Percentiles rank a stretch among this genome's conserved stretches.
Conservation (phyloP, 2,113 vertebrate species). For the Cololabis saira region DNA sequence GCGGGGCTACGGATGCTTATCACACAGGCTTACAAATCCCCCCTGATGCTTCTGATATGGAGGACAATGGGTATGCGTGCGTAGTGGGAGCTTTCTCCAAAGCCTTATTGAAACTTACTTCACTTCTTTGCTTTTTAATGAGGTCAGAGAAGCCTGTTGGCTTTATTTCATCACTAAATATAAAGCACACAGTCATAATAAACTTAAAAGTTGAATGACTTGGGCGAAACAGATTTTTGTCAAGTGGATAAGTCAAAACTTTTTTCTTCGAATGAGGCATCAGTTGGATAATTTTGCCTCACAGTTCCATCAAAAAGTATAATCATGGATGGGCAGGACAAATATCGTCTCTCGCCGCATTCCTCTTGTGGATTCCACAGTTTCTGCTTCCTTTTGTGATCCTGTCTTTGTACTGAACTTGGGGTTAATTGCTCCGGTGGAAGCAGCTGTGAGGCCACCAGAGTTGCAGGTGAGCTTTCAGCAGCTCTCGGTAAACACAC, state of each 20-base stretch:
- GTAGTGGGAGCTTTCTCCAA: conserved; percentile 68
- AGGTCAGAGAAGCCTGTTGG: conserved; percentile 62
- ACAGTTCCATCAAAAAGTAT: conserved; percentile 22
- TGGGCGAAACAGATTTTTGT: conserved; percentile 26
- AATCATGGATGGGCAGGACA: conserved; percentile 20
- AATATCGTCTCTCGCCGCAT: conserved; percentile 11
- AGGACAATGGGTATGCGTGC: conserved; percentile 80
- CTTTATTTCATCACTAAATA: conserved; percentile 61
- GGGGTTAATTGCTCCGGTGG: conserved; percentile 58
- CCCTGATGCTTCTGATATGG: conserved; percentile 75
- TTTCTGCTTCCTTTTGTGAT: conserved; percentile 28
- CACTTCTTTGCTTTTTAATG: conserved; percentile 63
- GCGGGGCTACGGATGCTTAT: conserved; percentile 72
- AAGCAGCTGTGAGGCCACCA: conserved; percentile 60
- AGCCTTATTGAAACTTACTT: conserved; percentile 71
- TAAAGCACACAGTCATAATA: conserved; percentile 55
- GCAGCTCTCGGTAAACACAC: conserved; percentile 44
- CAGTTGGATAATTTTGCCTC: conserved; percentile 20
- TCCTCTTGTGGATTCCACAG: conserved; percentile 19
- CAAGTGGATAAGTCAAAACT: conserved; percentile 22
- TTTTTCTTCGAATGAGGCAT: conserved; percentile 13
- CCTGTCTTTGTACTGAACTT: conserved; percentile 47
- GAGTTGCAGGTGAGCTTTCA: conserved; percentile 68
- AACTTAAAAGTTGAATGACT: conserved; percentile 42
- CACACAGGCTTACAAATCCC: conserved; percentile 73